Base-by-base conservation (phyloP, 2,113 vertebrate genomes). In the Sebastes fasciatus region DNA sequence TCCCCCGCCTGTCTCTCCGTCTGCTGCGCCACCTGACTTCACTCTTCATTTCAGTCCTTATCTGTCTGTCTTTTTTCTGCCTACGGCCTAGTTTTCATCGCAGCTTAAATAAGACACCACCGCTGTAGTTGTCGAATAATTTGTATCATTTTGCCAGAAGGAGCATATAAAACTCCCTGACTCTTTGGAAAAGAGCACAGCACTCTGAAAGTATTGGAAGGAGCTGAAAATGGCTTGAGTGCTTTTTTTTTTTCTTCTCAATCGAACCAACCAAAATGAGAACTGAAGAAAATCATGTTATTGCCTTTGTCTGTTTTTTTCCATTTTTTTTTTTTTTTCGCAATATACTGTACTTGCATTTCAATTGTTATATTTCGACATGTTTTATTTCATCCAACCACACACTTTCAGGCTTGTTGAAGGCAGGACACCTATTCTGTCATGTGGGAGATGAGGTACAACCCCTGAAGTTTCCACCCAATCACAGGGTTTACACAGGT, bases 91-190 rank as follows among this genome's bases (percentile, higher is more conserved):
- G 51, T 91, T 89, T 82, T 73, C 55, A 84, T 80, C 46, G 45
- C 68, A 61, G 61, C 58, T 76, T 71, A 62, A 82, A 84, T 0
- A 82, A 81, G 57, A 83, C 14, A 26, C 73, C 43, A 6, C 19
- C 58, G 13, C 82, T 64, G 49, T 73, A 21, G 43, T 79, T 86
- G 74, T 86, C 13, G 14, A 74, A 78, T 86, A 49, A 77, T 89
- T 76, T 81, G 66, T 60, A 74, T 78, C n/a, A 61, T 82, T 86
- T 81, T 78, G 57, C 77, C 72, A 64, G 64, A 77, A 76, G 86
- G 71, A 49, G n/a, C 55, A 49, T 60, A 67, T 76, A 73, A 74
- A 80, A 66, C 75, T 45, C 42, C 4, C 45, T 40, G 65, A 80
- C 54, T 66, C 42, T 78, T 62, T 71, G 48, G 60, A 60, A 90